Evolutionary conservation across 2,797 vertebrate genomes (phyloP).

Genomic region (Spinus olivaceus): DNA sequence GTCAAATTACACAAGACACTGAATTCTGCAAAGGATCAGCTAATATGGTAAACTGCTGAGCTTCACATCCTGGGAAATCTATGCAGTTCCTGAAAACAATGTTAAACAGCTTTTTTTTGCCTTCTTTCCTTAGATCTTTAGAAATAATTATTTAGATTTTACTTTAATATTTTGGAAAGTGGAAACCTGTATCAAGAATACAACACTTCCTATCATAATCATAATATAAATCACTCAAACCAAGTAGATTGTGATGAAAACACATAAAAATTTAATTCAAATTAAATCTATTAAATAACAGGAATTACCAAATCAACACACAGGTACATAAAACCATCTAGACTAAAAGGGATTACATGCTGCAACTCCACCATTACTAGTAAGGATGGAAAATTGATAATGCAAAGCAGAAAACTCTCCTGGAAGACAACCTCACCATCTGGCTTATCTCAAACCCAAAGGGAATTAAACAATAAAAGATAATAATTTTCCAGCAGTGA

Average conservation of each 20-base stretch:
- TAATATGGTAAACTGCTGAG: background rate
- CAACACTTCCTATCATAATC: background rate
- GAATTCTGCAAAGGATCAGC: background rate
- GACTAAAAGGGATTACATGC: background rate
- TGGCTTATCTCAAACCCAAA: conserved; percentile 20
- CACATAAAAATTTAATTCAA: background rate
- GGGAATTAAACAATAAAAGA: conserved; percentile 53
- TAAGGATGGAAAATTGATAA: conserved; percentile 16
- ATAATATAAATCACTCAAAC: background rate
- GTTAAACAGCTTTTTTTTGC: background rate
- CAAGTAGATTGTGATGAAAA: background rate
- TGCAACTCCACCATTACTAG: background rate
- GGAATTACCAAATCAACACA: background rate
- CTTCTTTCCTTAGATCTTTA: background rate
- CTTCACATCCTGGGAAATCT: background rate
- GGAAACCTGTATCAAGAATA: background rate
- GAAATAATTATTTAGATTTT: background rate
- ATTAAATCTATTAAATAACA: background rate
- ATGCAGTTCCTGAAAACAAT: background rate
- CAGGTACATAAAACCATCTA: background rate
- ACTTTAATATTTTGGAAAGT: background rate
- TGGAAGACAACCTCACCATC: conserved; percentile 33
- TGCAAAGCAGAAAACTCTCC: conserved; percentile 18
- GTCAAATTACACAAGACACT: background rate
- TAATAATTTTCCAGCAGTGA: conserved; percentile 32